A percentile compares a stretch with the other conserved stretches of the same genome.
phyloP scores from a whole-genome alignment of 2,888 invertebrate genomes.

The Pimpla rufipes region DNA sequence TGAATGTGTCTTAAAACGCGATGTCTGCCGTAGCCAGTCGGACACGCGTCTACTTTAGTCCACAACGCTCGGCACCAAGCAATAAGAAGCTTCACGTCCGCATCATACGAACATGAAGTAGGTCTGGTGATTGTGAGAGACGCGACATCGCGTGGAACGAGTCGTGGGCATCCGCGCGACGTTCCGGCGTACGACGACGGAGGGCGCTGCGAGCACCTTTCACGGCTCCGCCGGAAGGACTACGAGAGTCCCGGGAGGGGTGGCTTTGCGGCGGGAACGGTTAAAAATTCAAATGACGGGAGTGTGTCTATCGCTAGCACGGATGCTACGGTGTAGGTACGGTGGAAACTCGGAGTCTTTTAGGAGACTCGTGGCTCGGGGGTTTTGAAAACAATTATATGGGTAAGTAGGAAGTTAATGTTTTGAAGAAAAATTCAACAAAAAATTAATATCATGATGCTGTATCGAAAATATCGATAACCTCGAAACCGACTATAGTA shows the following conservation, averaged over 20 bases:
- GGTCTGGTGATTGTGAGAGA: background rate
- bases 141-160: background rate
- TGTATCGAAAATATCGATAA: no score
- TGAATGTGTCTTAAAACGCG: constrained; percentile 3
- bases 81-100: constrained; percentile 40
- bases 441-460: no score
- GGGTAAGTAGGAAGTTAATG: no score
- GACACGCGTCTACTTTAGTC: constrained; percentile 40
- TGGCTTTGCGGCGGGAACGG: background rate
- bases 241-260: background rate
- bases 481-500: no score
- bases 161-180: background rate
- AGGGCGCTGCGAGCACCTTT: constrained; percentile 19
- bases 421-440: no score
- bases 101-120: constrained; percentile 28
- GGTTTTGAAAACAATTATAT: no score
- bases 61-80: constrained; percentile 32
- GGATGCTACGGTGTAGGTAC: no score
- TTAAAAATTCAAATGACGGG: background rate
- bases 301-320: no score
- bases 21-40: constrained; percentile 30
- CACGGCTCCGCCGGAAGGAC: constrained; percentile 10
- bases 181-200: background rate
- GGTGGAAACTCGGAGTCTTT: no score
- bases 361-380: no score